phyloP scores from a whole-genome alignment of 35 echinoderm and acorn worm species.

The Acanthaster planci region DNA sequence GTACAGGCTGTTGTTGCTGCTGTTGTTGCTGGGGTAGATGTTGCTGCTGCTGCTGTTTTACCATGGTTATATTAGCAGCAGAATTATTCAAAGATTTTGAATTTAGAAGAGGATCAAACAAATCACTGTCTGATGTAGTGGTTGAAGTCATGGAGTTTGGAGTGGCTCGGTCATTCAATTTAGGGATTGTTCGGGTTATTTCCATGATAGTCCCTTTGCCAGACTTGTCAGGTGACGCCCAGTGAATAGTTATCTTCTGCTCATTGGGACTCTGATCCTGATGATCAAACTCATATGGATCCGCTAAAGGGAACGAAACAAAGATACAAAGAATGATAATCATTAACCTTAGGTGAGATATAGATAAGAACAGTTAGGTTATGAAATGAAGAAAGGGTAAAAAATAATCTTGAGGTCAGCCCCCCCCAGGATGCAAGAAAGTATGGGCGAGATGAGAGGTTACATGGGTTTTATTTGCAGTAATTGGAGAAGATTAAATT shows the following conservation, averaged over 20 bases:
- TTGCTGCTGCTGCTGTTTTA: constrained; percentile 24
- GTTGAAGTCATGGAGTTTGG: constrained; percentile 72
- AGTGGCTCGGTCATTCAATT: constrained; percentile 58
- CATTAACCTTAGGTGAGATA: background rate
- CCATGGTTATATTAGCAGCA: constrained; percentile 9
- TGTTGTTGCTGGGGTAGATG: background rate
- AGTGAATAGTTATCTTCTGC: constrained; percentile 89
- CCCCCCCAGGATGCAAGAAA: too few species aligned
- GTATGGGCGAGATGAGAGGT: too few species aligned
- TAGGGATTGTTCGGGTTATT: constrained; percentile 83
- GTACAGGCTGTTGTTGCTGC: constrained; percentile 18
- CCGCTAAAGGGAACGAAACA: constrained; percentile 29
- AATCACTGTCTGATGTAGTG: constrained; percentile 83
- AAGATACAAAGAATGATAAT: background rate
- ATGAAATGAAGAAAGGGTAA: too few species aligned
- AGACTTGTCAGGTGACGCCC: constrained; percentile 73
- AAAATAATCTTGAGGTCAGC: too few species aligned
- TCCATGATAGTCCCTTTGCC: constrained; percentile 74
- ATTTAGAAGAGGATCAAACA: constrained; percentile 83
- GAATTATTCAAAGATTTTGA: constrained; percentile 39
- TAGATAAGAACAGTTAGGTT: too few species aligned
- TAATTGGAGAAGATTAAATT: too few species aligned
- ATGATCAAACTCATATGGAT: constrained; percentile 83
- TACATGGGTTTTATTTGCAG: too few species aligned
- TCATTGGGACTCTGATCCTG: constrained; percentile 71